A percentile compares a stretch with the other conserved stretches of the same genome.
These are phyloP conservation scores for Pseudanteris insignis DNA, from an alignment of 2,888 invertebrate species.

Conservation along the genomic window DNA sequence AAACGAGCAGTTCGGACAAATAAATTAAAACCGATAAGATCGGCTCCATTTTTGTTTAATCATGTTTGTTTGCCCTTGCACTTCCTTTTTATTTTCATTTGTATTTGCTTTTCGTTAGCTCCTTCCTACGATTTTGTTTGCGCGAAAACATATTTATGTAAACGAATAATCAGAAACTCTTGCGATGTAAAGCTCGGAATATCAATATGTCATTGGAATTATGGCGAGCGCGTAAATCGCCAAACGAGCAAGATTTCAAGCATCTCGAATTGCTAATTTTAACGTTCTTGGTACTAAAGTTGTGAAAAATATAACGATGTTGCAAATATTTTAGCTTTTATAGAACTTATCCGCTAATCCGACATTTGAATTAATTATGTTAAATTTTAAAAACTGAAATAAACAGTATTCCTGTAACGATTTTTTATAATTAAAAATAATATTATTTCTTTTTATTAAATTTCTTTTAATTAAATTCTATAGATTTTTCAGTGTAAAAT, in stretches of 20 bases:
- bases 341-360: no score
- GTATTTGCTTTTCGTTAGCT: conserved; percentile 3
- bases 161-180: conserved; percentile 8
- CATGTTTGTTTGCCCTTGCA: neutral
- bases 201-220: conserved; percentile 2
- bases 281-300: conserved; percentile 1
- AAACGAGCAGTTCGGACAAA: conserved; percentile 12
- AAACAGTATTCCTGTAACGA: no score
- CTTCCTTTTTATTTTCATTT: neutral
- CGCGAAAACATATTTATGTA: conserved; percentile 3
- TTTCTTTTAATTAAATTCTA: no score
- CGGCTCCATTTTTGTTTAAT: conserved; percentile 7
- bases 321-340: no score
- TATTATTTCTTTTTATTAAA: no score
- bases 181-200: neutral
- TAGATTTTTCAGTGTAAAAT: no score
- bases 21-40: conserved; percentile 19
- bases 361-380: conserved; percentile 13
- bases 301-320: conserved; percentile 4
- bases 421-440: no score
- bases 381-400: no score
- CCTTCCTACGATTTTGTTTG: conserved; percentile 1
- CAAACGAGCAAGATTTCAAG: no score
- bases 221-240: no score
- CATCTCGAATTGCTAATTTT: conserved; percentile 1